These are phyloP conservation scores for Cisticola juncidis DNA, from an alignment of 2,113 vertebrate genomes.

Conservation along the genomic window DNA sequence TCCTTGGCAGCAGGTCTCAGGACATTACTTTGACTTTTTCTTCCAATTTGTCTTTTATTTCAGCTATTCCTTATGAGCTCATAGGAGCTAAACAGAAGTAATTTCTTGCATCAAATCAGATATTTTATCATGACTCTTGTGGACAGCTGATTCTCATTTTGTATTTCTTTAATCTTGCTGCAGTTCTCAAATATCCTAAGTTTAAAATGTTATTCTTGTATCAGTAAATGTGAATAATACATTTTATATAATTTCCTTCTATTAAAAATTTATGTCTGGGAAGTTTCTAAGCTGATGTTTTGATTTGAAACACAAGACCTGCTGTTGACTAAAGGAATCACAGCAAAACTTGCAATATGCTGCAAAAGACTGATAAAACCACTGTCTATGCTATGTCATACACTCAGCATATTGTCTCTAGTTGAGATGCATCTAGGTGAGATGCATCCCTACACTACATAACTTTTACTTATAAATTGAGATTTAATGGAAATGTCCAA, in stretches of 20 bases:
- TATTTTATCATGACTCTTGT: not conserved
- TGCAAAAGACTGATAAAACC: not conserved
- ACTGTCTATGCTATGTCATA: not conserved
- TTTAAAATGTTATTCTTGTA: not conserved
- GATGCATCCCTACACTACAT: accelerated
- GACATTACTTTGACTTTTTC: not conserved
- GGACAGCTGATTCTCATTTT: not conserved
- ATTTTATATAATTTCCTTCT: not conserved
- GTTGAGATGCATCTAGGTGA: too few relatives aligned
- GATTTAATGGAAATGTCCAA: not conserved
- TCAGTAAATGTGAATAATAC: not conserved
- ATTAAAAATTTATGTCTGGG: not conserved
- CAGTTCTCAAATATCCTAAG: not conserved
- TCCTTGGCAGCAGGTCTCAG: not conserved
- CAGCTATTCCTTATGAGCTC: not conserved
- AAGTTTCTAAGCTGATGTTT: not conserved
- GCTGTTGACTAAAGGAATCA: not conserved
- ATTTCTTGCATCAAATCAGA: not conserved
- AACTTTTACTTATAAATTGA: not conserved
- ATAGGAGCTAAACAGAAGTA: not conserved
- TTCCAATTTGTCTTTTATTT: not conserved
- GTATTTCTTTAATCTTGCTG: not conserved
- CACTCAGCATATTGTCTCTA: accelerated
- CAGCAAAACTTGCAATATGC: not conserved
- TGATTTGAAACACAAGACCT: not conserved